Evolutionary conservation across 2,888 invertebrate species (phyloP), one percentile per base, ranked within the genome.

Genomic region (Chymomyza caudatula): DNA sequence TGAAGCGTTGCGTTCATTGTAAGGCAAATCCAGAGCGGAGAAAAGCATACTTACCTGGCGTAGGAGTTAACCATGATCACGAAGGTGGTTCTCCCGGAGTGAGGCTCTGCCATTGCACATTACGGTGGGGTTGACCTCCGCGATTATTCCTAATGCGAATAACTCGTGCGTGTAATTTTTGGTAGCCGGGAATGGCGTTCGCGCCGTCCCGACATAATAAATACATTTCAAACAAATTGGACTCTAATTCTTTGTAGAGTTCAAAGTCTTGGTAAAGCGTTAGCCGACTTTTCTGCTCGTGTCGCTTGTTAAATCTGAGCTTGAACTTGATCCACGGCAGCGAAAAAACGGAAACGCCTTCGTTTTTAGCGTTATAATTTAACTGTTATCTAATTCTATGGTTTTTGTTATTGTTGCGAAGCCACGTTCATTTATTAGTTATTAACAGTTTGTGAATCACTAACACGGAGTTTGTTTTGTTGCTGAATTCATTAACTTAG

Each of bases 71-170:
- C 84, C 84, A 75, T 83, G 77, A 85, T 82, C 83, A 85, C 70
- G 68, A 79, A 82, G 80, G 77, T 77, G 80, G 85, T 82, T 81
- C 81, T 78, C 73, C 74, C 80, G 82, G 80, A 76, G 79, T 55
- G 85, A 81, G 84, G 71, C 79, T 81, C 63, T 69, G 74, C 69
- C 84, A 84, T 81, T 81, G 85, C 82, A 81, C 85, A 13, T 42
- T 69, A 29, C 75, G 79, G 79, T 66, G 78, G 83, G 73, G 83
- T 77, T 82, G 84, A 82, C 85, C 82, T 84, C 67, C 77, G 84
- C 81, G 81, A 82, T 82, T 82, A 81, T 84, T 84, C 84, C 84
- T 84, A 81, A 80, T 80, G 79, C 77, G 81, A 79, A 79, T 82
- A 80, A 80, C 81, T 82, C 76, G 82, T 78, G 79, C 82, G 77